phyloP scores from a whole-genome alignment of 2,888 invertebrate species.

The Apodemia zela region DNA sequence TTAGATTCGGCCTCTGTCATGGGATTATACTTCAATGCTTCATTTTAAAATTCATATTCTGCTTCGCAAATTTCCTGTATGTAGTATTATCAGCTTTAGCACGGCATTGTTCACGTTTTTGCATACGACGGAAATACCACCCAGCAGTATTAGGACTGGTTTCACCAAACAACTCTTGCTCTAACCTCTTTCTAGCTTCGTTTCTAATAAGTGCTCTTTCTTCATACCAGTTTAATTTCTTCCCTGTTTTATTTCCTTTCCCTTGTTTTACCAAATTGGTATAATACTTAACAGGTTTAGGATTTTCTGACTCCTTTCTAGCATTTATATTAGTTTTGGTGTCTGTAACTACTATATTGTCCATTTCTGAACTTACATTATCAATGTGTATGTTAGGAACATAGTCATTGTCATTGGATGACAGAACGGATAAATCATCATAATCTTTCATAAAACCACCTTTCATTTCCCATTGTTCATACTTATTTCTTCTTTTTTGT shows the following conservation, averaged over 20 bases:
- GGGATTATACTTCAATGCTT: slow-evolving; percentile 47
- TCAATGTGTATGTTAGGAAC: slow-evolving; percentile 39
- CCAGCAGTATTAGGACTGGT: slow-evolving; percentile 54
- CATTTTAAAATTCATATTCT: slow-evolving; percentile 61
- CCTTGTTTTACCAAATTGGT: slow-evolving; percentile 38
- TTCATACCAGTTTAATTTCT: slow-evolving; percentile 52
- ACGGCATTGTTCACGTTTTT: slow-evolving; percentile 66
- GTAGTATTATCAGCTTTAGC: slow-evolving; percentile 59
- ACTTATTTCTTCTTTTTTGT: slow-evolving; percentile 65
- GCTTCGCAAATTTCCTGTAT: slow-evolving; percentile 52
- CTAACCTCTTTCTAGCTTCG: slow-evolving; percentile 59
- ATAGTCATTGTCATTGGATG: slow-evolving; percentile 48
- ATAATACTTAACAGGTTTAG: slow-evolving; percentile 33
- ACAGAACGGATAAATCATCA: slow-evolving; percentile 51
- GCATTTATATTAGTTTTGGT: neutral
- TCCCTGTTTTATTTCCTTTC: slow-evolving; percentile 25
- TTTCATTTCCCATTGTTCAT: slow-evolving; percentile 72
- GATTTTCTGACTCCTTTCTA: neutral
- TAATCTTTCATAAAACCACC: slow-evolving; percentile 63
- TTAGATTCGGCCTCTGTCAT: neutral
- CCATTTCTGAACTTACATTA: neutral
- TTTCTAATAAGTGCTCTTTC: slow-evolving; percentile 54
- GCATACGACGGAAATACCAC: slow-evolving; percentile 74
- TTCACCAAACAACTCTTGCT: slow-evolving; percentile 58
- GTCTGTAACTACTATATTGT: neutral